Base-by-base conservation (phyloP, 2,888 invertebrate species). In the Morpho achilles region DNA sequence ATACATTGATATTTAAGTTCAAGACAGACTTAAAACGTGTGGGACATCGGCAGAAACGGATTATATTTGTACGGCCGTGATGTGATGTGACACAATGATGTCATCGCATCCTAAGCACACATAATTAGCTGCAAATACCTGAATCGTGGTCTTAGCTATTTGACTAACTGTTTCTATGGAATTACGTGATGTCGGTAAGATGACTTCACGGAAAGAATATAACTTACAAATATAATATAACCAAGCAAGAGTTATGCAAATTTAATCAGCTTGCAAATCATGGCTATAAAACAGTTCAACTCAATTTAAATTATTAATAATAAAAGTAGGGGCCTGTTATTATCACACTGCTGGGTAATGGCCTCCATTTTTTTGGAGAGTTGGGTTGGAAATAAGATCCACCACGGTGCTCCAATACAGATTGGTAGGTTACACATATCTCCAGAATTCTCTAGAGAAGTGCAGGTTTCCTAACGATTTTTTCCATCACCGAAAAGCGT, bases 21-120 rank as follows among this genome's bases (percentile, higher is more conserved):
- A 10, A 45, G n/a, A 10, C 22, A 57, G 8, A 49, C 10, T 56
- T 60, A 51, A 58, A 56, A 56, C 52, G 53, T 59, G 63, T 56
- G 55, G 59, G 53, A 50, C 55, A 59, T 64, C 47, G 54, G 44
- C 58, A 55, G 54, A 54, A 62, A 55, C 51, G 59, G 54, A 63
- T 63, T 64, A 58, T 65, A 65, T 63, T 58, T 64, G 62, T 48
- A 55, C 57, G 61, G 45, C 55, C 56, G 42, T 54, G 42, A 48
- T 41, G 51, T 65, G 63, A 61, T 63, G 64, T 64, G 67, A 67
- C 64, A 59, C 32, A 50, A 50, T 70, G 70, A 70, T 69, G 70
- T 69, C 70, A 70, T 67, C 59, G 56, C 60, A 53, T 55, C 60
- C 61, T 61, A 59, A 60, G 56, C 62, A 65, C 59, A 54, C 50